phyloP scores from a whole-genome alignment of 2,113 vertebrate genomes.

The Paradisaea rubra region DNA sequence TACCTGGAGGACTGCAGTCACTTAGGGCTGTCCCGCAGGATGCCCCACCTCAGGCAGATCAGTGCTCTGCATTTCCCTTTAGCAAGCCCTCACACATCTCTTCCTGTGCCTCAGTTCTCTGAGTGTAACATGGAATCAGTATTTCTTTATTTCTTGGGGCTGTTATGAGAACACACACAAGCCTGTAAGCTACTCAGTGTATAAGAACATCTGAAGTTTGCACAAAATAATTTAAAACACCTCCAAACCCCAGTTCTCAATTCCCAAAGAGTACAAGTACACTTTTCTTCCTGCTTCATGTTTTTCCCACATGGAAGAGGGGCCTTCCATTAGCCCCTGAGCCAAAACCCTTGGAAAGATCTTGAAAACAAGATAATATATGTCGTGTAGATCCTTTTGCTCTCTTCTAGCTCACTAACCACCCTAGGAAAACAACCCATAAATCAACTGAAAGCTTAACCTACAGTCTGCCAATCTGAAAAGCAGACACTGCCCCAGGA shows the following conservation, averaged over 20 bases:
- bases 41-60: neutral
- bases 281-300: neutral
- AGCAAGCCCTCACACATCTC: neutral
- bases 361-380: neutral
- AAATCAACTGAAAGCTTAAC: constrained; percentile 32
- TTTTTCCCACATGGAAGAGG: neutral
- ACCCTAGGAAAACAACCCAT: constrained; percentile 30
- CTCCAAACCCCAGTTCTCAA: neutral
- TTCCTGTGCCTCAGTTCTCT: neutral
- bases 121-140: neutral
- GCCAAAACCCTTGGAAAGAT: neutral
- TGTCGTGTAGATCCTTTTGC: neutral
- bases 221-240: neutral
- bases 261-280: neutral
- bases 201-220: neutral
- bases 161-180: neutral
- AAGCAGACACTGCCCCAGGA: constrained; percentile 16
- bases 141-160: neutral
- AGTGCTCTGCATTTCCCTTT: neutral
- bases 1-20: neutral
- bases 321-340: neutral
- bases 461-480: neutral
- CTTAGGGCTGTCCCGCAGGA: neutral
- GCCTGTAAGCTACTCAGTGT: neutral
- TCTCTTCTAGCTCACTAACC: neutral